Base-by-base conservation (phyloP, 2,113 vertebrate species). In the Erythrolamprus reginae region DNA sequence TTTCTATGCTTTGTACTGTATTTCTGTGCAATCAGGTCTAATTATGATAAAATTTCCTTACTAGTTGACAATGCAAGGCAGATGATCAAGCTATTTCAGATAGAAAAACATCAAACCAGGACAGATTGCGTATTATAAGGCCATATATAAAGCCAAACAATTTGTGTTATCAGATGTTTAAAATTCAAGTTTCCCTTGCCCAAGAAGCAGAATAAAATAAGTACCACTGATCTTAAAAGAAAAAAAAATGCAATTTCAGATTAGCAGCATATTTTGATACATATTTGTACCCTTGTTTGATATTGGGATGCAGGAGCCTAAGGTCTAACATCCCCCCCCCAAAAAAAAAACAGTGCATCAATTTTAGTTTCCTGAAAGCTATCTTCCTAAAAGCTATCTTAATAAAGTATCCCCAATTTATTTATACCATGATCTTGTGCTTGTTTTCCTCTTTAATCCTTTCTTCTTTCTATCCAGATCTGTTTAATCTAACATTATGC, bases 401-500 rank as follows among this genome's bases (percentile, higher is more conserved):
- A 94, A 84, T 38, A 13, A 26, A 1, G 45, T 5, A 91, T 95
- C 91, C 92, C 58, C 85, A 92, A n/a, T 94, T 94, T 95, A 95
- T 92, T 92, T 95, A 86, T 92, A 38, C 88, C 90, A 93, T 38
- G 93, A 95, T 95, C 93, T 94, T 94, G 93, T 95, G 92, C 94
- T 94, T 95, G 94, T 95, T 50, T n/a, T 3, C 38, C 48, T 33
- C 84, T 52, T 86, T 96, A 95, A 96, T 95, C 92, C 92, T 95
- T 96, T 82, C 88, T 42, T 51, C 70, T 94, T 94, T 95, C 95
- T 93, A 92, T 95, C 90, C 93, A 95, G 86, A 94, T 94, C 92
- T 95, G 94, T 95, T 95, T 96, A 96, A 95, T 93, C 93, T 96
- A 95, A 96, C 95, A 94, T 93, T 93, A 96, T 96, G 96, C 96